Percentiles rank a stretch among this genome's conserved stretches.
Conservation (phyloP, 2,888 invertebrate genomes). For the Schizaphis graminum region DNA sequence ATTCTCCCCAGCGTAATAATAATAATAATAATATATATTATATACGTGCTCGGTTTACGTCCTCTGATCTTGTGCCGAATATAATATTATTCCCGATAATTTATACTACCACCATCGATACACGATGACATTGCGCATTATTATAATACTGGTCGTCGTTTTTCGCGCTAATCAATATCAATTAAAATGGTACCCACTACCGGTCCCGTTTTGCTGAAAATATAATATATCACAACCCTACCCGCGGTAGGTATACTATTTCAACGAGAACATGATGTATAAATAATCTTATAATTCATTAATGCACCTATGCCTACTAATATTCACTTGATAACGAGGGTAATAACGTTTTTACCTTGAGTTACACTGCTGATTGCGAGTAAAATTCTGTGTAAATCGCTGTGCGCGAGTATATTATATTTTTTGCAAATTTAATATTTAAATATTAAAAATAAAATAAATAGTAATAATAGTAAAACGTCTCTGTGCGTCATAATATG, state of each 20-base stretch:
- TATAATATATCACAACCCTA: background rate
- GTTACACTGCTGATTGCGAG: background rate
- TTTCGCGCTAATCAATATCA: background rate
- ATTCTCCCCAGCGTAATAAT: background rate
- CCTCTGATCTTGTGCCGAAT: background rate
- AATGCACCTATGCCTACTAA: background rate
- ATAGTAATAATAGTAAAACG: background rate
- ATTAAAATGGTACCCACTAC: background rate
- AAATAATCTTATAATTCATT: background rate
- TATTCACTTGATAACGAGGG: background rate
- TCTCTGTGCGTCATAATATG: background rate
- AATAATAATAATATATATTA: background rate
- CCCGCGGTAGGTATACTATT: background rate
- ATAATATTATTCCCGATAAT: background rate
- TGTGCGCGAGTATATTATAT: background rate
- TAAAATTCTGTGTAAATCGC: background rate
- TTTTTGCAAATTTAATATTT: background rate
- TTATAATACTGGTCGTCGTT: background rate
- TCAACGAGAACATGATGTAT: background rate
- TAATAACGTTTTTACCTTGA: background rate
- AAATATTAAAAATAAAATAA: constrained; percentile 6
- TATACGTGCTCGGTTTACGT: background rate
- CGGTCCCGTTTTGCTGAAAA: background rate
- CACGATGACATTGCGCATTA: constrained; percentile 5
- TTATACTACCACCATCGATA: background rate